phyloP scores from a whole-genome alignment of 2,888 invertebrate species.

The Mechanitis messenoides region DNA sequence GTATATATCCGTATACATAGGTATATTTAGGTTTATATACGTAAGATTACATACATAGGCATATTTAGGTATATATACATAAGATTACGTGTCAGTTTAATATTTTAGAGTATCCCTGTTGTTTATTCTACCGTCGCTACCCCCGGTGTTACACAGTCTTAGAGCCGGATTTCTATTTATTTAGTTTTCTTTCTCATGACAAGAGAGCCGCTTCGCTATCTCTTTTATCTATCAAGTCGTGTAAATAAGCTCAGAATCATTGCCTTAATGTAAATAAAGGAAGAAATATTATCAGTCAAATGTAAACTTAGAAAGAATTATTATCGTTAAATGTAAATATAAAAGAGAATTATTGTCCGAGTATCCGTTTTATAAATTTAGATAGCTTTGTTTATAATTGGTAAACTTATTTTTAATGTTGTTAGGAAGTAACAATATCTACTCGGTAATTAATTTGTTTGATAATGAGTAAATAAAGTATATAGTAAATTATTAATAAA shows the following conservation, averaged over 20 bases:
- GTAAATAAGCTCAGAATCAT: conserved; percentile 61
- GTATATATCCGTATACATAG: no score
- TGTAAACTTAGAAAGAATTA: conserved; percentile 59
- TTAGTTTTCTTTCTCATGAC: conserved; percentile 59
- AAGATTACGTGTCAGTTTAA: no score
- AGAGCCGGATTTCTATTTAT: conserved; percentile 59
- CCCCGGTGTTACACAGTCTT: conserved; percentile 60
- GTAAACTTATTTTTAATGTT: not conserved
- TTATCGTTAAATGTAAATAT: conserved; percentile 51
- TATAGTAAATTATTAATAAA: no score
- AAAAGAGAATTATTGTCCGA: conserved; percentile 41
- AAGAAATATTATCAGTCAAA: conserved; percentile 61
- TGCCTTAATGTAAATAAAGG: conserved; percentile 61
- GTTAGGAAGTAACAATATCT: no score
- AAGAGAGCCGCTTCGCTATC: conserved; percentile 63
- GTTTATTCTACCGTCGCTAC: conserved; percentile 51
- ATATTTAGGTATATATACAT: no score
- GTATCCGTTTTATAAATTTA: conserved; percentile 11
- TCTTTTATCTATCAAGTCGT: conserved; percentile 67
- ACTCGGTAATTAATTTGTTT: no score
- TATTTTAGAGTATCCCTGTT: conserved; percentile 28
- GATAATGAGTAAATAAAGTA: no score
- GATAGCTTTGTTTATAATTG: conserved; percentile 6
- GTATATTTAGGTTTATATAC: no score
- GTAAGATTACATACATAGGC: no score